phyloP scores from a whole-genome alignment of 2,797 vertebrate species.

The Karalla daura region DNA sequence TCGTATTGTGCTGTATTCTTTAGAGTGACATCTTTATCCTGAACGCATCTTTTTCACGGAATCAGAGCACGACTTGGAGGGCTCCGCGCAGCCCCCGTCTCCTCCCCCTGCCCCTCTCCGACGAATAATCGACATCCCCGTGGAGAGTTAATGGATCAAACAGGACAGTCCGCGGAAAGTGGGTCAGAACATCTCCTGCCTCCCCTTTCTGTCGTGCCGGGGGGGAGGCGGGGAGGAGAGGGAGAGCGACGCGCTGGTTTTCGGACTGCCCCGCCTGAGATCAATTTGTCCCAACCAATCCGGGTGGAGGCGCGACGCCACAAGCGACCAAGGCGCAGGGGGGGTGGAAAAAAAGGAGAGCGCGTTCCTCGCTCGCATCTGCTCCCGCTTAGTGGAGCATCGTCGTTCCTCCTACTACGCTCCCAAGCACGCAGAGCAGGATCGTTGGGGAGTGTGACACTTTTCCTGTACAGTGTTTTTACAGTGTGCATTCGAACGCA shows the following conservation, averaged over 20 bases:
- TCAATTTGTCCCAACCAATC: slow-evolving; percentile 63
- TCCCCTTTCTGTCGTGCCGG: slow-evolving; percentile 23
- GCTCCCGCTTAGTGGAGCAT: slow-evolving; percentile 54
- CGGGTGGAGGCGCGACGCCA: slow-evolving; percentile 51
- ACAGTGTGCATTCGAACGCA: too few species aligned
- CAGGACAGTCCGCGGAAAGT: slow-evolving; percentile 41
- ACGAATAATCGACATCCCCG: slow-evolving; percentile 2
- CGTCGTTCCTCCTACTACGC: slow-evolving; percentile 50
- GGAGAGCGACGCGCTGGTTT: slow-evolving; percentile 34
- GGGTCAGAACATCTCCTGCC: slow-evolving; percentile 47
- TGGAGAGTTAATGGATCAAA: slow-evolving; percentile 30
- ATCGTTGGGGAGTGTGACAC: background rate
- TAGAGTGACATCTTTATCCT: too few species aligned
- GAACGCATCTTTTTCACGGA: background rate
- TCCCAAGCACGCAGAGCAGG: slow-evolving; percentile 21
- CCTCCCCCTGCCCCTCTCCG: background rate
- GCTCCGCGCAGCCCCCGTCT: background rate
- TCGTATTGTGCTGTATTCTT: too few species aligned
- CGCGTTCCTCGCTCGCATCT: slow-evolving; percentile 59
- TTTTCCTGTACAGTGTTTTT: too few species aligned
- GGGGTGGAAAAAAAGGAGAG: slow-evolving; percentile 52
- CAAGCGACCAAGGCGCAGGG: slow-evolving; percentile 47
- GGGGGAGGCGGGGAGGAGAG: background rate
- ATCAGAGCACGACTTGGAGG: too few species aligned
- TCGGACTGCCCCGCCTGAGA: slow-evolving; percentile 60